A percentile compares a stretch with the other conserved stretches of the same genome.
phyloP scores from a whole-genome alignment of 2,113 vertebrate genomes.

The Crocuta crocuta region DNA sequence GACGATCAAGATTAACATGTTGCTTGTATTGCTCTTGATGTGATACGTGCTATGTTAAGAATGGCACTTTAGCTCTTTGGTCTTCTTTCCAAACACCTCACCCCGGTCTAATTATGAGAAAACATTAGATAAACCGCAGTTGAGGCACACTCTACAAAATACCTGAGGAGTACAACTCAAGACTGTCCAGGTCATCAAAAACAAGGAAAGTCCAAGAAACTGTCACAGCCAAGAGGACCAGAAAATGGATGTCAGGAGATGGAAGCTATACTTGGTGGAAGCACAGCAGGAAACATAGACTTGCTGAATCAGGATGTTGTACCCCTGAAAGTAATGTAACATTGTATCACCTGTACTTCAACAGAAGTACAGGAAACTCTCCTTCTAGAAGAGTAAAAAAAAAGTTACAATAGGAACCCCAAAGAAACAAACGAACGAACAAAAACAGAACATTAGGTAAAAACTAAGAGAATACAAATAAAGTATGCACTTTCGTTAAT shows the following conservation, averaged over 20 bases:
- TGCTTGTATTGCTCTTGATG: not conserved
- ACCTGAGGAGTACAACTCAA: not conserved
- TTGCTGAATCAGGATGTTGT: not conserved
- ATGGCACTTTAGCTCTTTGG: not conserved
- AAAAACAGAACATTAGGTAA: not conserved
- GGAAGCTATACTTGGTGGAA: not conserved
- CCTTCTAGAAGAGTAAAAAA: not conserved
- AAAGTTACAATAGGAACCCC: not conserved
- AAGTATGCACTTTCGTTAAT: not conserved
- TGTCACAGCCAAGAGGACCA: not conserved
- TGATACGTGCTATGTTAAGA: not conserved
- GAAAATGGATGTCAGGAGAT: not conserved
- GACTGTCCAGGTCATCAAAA: not conserved
- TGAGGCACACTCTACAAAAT: not conserved
- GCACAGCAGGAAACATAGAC: not conserved
- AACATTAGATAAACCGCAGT: not conserved
- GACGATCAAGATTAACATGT: not conserved
- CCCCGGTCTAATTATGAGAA: not conserved
- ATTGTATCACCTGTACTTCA: not conserved
- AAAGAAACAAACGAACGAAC: not conserved
- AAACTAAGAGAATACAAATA: not conserved
- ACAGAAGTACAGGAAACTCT: not conserved
- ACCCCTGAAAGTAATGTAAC: not conserved
- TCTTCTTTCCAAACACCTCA: not conserved
- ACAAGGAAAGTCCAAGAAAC: not conserved